A percentile compares a stretch with the other conserved stretches of the same genome.
phyloP scores from a whole-genome alignment of 2,113 vertebrate species.

The Ceyx melanurus region DNA sequence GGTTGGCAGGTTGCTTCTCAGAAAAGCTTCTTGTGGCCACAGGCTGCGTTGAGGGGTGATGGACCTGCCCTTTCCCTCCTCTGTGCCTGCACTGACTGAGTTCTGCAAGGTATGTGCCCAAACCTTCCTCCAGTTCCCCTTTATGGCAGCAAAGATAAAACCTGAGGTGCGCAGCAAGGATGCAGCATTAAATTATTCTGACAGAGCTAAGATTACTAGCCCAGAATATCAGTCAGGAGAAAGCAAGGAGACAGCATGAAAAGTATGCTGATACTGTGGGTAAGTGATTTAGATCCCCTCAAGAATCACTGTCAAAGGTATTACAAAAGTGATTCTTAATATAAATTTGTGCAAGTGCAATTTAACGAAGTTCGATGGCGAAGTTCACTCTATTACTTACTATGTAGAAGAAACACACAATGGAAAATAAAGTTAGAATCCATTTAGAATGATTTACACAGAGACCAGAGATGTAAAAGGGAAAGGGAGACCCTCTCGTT shows the following conservation, averaged over 20 bases:
- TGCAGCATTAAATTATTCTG: conserved; percentile 37
- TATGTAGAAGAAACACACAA: not conserved
- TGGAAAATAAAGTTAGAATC: not conserved
- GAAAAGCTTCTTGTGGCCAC: not conserved
- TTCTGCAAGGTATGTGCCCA: not conserved
- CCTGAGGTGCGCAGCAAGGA: not conserved
- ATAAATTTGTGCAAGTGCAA: not conserved
- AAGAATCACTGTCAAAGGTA: not conserved
- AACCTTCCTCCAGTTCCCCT: not conserved
- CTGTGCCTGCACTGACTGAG: not conserved
- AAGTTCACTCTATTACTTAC: not conserved
- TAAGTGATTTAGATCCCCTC: not conserved
- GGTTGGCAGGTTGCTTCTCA: not conserved
- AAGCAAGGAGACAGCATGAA: not conserved
- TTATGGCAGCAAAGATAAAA: conserved; percentile 15
- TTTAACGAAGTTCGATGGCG: not conserved
- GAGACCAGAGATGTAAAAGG: not conserved
- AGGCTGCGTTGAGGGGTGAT: not conserved
- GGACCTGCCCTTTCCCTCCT: not conserved
- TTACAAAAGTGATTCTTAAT: not conserved
- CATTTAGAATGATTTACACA: not conserved
- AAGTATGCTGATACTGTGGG: not conserved
- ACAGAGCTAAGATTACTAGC: conserved; percentile 13
- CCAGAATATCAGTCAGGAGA: not conserved
- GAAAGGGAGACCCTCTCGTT: not conserved